These are phyloP conservation scores for Mnemiopsis leidyi DNA, from an alignment of 37 sponge, comb jelly and placozoan genomes.

Conservation along the genomic window DNA sequence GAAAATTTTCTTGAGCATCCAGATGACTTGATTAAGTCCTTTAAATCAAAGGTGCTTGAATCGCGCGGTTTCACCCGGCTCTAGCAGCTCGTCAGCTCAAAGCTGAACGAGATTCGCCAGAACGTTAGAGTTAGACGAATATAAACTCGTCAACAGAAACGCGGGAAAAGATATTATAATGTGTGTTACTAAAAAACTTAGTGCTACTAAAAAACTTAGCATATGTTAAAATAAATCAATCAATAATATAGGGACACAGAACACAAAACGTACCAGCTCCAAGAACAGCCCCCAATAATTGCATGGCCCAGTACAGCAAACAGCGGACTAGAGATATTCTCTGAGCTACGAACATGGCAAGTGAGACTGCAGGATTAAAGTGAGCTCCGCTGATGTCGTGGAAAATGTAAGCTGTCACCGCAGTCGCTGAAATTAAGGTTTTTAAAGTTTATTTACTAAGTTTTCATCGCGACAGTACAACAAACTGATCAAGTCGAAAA, in stretches of 20 bases:
- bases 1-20: no score
- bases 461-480: not conserved
- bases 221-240: no score
- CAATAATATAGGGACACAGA: not conserved
- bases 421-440: conserved; percentile 25
- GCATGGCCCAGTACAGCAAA: conserved; percentile 47
- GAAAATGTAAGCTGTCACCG: conserved; percentile 15
- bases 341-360: conserved; percentile 18
- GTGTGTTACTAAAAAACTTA: no score
- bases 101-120: no score
- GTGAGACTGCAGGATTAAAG: conserved; percentile 44
- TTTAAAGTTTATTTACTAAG: not conserved
- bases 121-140: no score
- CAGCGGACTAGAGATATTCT: conserved; percentile 24
- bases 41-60: no score
- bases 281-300: not conserved
- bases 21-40: no score
- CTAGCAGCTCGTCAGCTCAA: no score
- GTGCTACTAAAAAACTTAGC: no score
- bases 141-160: no score
- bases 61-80: no score
- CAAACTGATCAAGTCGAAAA: not conserved
- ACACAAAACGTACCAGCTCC: not conserved
- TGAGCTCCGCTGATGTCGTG: conserved; percentile 36
- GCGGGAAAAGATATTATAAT: no score